Percentiles rank a stretch among this genome's conserved stretches.
These are phyloP conservation scores for Deilephila elpenor DNA, from an alignment of 2,888 invertebrate species.

Conservation along the genomic window DNA sequence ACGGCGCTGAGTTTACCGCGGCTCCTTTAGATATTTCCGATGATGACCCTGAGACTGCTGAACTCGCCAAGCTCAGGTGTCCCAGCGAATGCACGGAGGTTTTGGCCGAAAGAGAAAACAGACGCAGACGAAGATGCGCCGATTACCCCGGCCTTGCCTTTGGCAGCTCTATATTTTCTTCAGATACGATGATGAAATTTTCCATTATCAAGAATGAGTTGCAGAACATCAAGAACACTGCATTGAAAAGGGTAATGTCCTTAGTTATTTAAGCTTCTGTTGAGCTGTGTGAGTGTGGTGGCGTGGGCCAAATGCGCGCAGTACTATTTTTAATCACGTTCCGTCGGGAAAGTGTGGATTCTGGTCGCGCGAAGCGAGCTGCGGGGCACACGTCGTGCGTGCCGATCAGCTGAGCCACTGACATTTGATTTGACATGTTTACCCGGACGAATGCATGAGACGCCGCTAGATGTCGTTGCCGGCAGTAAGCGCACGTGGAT, in stretches of 20 bases:
- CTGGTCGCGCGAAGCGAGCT: conserved; percentile 40
- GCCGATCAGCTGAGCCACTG: conserved; percentile 82
- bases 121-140: conserved; percentile 91
- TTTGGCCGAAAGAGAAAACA: conserved; percentile 92
- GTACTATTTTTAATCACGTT: conserved; percentile 79
- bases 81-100: conserved; percentile 95
- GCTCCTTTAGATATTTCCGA: conserved; percentile 75
- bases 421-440: conserved; percentile 80
- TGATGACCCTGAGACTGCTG: conserved; percentile 91
- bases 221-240: conserved; percentile 98
- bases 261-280: conserved; percentile 73
- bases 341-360: conserved; percentile 65
- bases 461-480: conserved; percentile 74
- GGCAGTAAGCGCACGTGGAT: conserved; percentile 47
- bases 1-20: conserved; percentile 74
- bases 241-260: conserved; percentile 96
- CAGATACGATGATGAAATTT: conserved; percentile 99
- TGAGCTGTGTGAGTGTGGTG: conserved; percentile 64
- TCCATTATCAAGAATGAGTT: conserved; percentile 98
- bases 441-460: conserved; percentile 60
- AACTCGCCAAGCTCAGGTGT: conserved; percentile 93
- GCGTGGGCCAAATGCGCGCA: conserved; percentile 79
- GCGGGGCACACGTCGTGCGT: conserved; percentile 70
- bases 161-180: conserved; percentile 96
- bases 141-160: conserved; percentile 97